Evolutionary conservation across 2,113 vertebrate species (phyloP), one percentile per base, ranked within the genome.

Genomic region (Oryzias melastigma): DNA sequence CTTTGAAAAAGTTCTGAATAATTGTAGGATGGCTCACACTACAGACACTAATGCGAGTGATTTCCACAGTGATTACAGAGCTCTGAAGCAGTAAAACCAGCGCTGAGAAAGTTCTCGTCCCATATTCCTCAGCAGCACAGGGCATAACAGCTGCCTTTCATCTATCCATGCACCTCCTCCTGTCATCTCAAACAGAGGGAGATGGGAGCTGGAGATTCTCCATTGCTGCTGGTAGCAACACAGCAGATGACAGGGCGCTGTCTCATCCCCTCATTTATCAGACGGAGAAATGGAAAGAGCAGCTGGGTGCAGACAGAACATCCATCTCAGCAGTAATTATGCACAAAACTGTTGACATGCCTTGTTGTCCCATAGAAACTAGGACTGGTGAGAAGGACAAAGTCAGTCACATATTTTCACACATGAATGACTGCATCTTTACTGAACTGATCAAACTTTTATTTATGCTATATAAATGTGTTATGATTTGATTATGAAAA

Each of bases 311-410:
- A 18, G 81, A 86, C 81, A 68, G 81, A 62, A 70, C 70, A 90
- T 91, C 80, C 72, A 77, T 90, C 89, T 86, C 29, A 5, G 48
- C 52, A n/a, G 58, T 80, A 87, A 89, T 88, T 85, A 89, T 84
- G 83, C 87, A 81, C 71, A 59, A 58, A 70, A 65, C 68, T 55
- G 42, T 67, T 62, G 81, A 83, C 75, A 73, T 69, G 68, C 68
- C 76, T 65, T 59, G 68, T 68, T 80, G 82, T 73, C 67, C 41
- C 47, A 45, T 52, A 14, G 52, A 24, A 46, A 60, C 47, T 46
- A 2, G 19, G 58, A 20, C 50, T 17, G 7, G 40, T 10, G 47
- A 50, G 66, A 72, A 45, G 57, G 58, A 61, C 43, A 24, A 75
- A 76, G 78, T 81, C 80, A 68, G 73, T 58, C 43, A 52, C 51